phyloP scores from a whole-genome alignment of 2,797 vertebrate genomes.

The Enteromius anoplus region DNA sequence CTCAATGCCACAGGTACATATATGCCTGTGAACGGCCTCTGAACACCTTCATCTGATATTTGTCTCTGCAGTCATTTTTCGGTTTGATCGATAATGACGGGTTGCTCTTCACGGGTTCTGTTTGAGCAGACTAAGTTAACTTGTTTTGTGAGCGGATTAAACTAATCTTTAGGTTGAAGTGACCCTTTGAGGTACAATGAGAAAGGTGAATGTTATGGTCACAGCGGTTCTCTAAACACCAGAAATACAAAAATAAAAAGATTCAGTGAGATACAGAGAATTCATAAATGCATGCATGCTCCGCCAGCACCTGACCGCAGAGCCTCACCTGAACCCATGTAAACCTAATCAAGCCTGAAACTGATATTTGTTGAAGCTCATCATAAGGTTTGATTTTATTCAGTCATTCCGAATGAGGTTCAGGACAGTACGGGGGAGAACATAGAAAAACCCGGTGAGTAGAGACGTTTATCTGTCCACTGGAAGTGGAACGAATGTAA shows the following conservation, averaged over 20 bases:
- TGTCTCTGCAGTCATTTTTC: background rate
- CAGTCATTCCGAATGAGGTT: conserved; percentile 80
- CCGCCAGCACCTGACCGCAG: background rate
- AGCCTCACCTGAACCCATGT: conserved; percentile 25
- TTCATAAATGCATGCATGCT: background rate
- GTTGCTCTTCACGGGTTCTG: background rate
- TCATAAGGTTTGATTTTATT: conserved; percentile 80
- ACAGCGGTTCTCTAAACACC: background rate
- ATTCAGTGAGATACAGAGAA: background rate
- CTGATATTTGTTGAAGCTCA: conserved; percentile 62
- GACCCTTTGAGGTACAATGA: background rate
- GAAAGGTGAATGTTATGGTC: background rate
- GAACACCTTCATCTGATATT: background rate
- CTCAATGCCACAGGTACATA: conserved; percentile 94
- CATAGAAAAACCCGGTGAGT: conserved; percentile 83
- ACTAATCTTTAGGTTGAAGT: background rate
- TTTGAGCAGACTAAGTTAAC: background rate
- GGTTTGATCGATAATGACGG: background rate
- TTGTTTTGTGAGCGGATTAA: background rate
- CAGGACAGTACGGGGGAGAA: conserved; percentile 81
- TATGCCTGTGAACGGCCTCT: background rate
- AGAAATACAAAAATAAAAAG: background rate
- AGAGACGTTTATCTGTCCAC: conserved; percentile 39
- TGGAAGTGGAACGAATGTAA: conserved; percentile 57
- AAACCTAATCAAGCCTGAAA: background rate